Conservation (phyloP, 53 echinoderm and acorn worm genomes). For the Mesocentrotus franciscanus region DNA sequence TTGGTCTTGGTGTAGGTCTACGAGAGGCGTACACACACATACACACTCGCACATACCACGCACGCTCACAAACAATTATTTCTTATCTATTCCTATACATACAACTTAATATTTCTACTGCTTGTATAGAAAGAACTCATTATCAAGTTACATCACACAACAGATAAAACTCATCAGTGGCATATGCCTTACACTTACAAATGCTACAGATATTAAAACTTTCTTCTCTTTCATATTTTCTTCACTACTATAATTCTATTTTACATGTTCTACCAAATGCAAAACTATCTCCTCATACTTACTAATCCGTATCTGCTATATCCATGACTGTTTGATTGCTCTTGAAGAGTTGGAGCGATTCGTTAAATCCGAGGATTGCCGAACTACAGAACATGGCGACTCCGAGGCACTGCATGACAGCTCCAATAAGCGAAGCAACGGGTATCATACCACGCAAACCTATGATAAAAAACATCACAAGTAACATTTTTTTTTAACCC, state of each 20-base stretch:
- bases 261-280: no score
- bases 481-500: not conserved
- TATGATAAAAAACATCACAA: not conserved
- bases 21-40: no score
- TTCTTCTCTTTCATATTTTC: no score
- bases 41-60: not conserved
- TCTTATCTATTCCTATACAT: no score
- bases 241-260: no score
- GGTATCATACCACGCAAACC: conserved; percentile 40
- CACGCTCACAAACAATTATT: not conserved
- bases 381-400: conserved; percentile 58
- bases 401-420: conserved; percentile 29
- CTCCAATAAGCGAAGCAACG: conserved; percentile 22
- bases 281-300: not conserved
- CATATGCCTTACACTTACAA: no score
- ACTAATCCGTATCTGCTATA: not conserved
- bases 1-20: no score
- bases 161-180: no score
- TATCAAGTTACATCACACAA: no score
- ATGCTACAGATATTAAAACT: no score
- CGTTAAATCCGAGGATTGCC: conserved; percentile 50
- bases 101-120: no score
- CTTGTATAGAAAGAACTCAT: no score
- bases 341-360: not conserved
- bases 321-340: not conserved